These are phyloP conservation scores for Therioaphis trifolii DNA, from an alignment of 2,888 invertebrate species.

Conservation along the genomic window DNA sequence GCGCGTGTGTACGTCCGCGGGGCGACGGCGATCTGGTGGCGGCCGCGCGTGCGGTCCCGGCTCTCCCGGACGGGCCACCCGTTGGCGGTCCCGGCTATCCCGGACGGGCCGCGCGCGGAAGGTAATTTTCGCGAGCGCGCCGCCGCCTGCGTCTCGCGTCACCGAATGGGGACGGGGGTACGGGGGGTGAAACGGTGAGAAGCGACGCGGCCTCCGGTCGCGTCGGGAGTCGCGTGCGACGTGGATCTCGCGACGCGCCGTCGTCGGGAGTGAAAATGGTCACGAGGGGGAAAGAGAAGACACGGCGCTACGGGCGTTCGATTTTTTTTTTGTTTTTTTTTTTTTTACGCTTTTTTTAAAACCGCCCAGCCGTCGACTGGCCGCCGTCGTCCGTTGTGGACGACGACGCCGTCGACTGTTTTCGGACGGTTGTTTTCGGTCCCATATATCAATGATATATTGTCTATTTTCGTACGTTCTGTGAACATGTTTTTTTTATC, in stretches of 20 bases:
- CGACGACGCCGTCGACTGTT: conserved; percentile 88
- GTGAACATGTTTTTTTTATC: conserved; percentile 76
- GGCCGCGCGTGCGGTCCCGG: background rate
- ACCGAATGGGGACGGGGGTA: background rate
- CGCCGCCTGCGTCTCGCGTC: conserved; percentile 29
- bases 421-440: conserved; percentile 80
- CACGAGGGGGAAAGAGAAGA: background rate
- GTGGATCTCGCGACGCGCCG: background rate
- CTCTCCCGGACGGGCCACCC: background rate
- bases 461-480: conserved; percentile 84
- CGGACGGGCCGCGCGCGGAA: conserved; percentile 54
- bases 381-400: too few relatives aligned
- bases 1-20: too few relatives aligned
- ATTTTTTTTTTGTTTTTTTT: too few relatives aligned
- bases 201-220: background rate
- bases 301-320: background rate
- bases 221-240: background rate
- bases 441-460: conserved; percentile 99
- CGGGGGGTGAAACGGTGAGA: background rate
- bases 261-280: background rate
- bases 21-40: background rate
- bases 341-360: conserved; percentile 66
- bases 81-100: too few relatives aligned
- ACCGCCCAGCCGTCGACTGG: conserved; percentile 94
- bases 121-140: conserved; percentile 66